phyloP scores from a whole-genome alignment of 2,113 vertebrate genomes.

The Charina bottae region DNA sequence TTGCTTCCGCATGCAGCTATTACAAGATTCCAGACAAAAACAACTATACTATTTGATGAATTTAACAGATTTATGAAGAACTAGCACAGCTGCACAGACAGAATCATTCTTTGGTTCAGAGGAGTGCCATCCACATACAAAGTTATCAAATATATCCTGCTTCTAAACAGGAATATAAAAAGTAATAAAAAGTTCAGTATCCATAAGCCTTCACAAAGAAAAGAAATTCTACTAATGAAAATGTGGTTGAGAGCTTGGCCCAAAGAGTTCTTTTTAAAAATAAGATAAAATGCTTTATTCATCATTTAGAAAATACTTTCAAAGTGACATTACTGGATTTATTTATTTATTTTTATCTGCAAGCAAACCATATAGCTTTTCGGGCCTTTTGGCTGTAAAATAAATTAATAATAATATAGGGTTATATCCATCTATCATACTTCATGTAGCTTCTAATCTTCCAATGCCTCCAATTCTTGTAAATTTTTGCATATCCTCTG shows the following conservation, averaged over 20 bases:
- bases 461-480: conserved; percentile 17
- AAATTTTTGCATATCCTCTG: conserved; percentile 40
- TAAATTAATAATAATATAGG: neutral
- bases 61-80: conserved; percentile 5
- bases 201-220: conserved; percentile 7
- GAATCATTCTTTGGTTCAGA: conserved; percentile 42
- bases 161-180: conserved; percentile 43
- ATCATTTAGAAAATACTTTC: neutral
- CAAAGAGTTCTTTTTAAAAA: conserved; percentile 38
- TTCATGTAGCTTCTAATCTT: conserved; percentile 37
- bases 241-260: conserved; percentile 33
- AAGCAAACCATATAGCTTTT: neutral
- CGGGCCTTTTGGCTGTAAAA: too few species aligned
- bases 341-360: conserved; percentile 25
- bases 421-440: conserved; percentile 44
- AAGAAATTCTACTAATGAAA: conserved; percentile 38
- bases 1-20: neutral
- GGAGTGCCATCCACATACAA: conserved; percentile 46
- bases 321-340: conserved; percentile 20
- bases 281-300: conserved; percentile 17
- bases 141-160: conserved; percentile 40
- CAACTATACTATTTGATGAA: neutral
- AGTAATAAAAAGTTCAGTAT: conserved; percentile 18
- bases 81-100: conserved; percentile 49
- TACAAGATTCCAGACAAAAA: neutral